Conservation (phyloP, 1,140 invertebrate genomes). For the Dreissena polymorpha region DNA sequence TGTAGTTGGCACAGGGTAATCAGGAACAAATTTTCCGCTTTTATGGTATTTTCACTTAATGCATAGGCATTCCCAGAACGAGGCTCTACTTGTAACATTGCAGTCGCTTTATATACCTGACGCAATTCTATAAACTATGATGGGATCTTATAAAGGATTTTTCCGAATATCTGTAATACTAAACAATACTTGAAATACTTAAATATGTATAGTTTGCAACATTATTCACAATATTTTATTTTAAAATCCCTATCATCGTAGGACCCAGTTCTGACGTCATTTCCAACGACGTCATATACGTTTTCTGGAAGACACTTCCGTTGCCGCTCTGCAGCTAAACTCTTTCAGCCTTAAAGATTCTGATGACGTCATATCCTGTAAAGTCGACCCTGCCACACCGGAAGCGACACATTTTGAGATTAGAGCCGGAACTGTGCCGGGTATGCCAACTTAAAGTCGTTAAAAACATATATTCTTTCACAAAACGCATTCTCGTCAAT, state of each 20-base stretch:
- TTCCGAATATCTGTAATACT: no score
- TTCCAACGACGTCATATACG: constrained; percentile 8
- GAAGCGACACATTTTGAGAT: constrained; percentile 25
- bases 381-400: constrained; percentile 4
- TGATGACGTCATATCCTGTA: constrained; percentile 19
- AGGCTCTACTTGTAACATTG: no score
- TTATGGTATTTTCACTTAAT: no score
- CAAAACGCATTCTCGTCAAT: background rate
- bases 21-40: no score
- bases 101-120: no score
- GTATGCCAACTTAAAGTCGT: background rate
- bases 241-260: background rate
- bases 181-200: no score
- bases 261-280: constrained; percentile 17
- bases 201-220: no score
- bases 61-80: no score
- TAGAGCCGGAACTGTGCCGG: background rate
- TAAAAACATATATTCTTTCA: background rate
- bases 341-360: constrained; percentile 12
- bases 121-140: no score
- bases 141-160: no score
- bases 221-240: no score
- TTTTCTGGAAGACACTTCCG: background rate
- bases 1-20: no score
- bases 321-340: background rate